Evolutionary conservation across 2,113 vertebrate species (phyloP).

Genomic region (Anthoscopus minutus): DNA sequence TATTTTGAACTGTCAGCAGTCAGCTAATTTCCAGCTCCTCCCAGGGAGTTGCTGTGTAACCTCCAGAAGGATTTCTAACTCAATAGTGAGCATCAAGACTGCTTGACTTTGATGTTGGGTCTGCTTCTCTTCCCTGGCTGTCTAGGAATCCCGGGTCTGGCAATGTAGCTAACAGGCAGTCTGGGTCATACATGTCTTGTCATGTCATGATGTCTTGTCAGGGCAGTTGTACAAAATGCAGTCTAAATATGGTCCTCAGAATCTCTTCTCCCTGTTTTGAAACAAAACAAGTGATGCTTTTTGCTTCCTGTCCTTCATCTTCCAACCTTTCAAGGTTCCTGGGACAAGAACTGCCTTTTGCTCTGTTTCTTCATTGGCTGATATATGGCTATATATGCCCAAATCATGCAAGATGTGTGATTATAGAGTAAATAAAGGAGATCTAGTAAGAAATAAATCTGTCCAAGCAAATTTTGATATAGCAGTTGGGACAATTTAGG

Average conservation of each 20-base stretch:
- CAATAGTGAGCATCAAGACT: neutral
- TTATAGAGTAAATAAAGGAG: neutral
- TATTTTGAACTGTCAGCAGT: neutral
- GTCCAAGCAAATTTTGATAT: neutral
- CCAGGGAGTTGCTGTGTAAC: neutral
- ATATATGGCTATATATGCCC: neutral
- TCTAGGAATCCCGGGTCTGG: rapidly evolving
- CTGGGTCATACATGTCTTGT: neutral
- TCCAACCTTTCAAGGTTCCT: neutral
- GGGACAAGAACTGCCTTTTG: neutral
- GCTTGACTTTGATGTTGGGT: neutral
- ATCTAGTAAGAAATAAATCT: neutral
- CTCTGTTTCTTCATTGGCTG: neutral
- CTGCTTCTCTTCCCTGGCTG: rapidly evolving
- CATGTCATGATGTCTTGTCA: neutral
- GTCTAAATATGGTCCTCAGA: neutral
- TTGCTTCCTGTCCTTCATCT: neutral
- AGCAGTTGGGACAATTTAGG: neutral
- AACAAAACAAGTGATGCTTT: neutral
- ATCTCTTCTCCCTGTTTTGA: neutral
- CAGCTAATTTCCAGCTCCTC: neutral
- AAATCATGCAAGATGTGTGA: neutral
- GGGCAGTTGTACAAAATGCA: neutral
- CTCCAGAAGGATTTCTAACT: neutral
- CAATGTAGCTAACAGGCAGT: neutral